Conservation (phyloP, 2,113 vertebrate genomes). For the human region GRCh38 chr1:207975001-207975500, state of each 20-base stretch:
- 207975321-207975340: not conserved
- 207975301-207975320: not conserved
- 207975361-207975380: too few relatives aligned
- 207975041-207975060: not conserved
- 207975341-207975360: not conserved
- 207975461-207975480: too few relatives aligned
- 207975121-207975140: not conserved
- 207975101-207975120: not conserved
- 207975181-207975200: not conserved
- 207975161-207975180: not conserved
- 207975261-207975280: conserved; percentile 2
- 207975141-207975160: not conserved
- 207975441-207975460: too few relatives aligned
- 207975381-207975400: too few relatives aligned
- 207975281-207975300: not conserved
- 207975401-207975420: too few relatives aligned
- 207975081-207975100: not conserved
- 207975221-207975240: not conserved
- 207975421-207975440: too few relatives aligned
- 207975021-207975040: not conserved
- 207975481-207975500: too few relatives aligned
- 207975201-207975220: not conserved
- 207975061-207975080: not conserved
- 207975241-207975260: not conserved
- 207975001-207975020: not conserved